Conservation (phyloP, 37 sponge, comb jelly and placozoan genomes). For the Hormiphora californensis region DNA sequence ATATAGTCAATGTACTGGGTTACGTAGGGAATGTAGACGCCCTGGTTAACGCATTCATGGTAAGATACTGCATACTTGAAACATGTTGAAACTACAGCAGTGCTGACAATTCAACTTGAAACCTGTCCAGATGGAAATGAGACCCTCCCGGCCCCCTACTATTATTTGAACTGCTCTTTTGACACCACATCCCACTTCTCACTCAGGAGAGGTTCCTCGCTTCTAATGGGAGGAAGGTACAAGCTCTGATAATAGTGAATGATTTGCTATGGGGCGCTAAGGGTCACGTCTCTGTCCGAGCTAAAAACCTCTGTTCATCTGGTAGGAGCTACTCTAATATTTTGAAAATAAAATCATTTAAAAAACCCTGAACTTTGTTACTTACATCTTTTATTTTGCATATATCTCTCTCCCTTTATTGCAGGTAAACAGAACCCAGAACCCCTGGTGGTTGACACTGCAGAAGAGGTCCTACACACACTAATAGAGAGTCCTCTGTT, state of each 20-base stretch:
- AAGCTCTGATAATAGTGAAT: constrained; percentile 9
- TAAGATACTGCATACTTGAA: background rate
- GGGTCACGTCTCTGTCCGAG: constrained; percentile 44
- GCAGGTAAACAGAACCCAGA: constrained; percentile 3
- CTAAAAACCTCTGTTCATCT: constrained; percentile 22
- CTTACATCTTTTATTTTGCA: too few relatives aligned
- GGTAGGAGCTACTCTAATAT: too few relatives aligned
- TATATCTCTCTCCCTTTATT: background rate
- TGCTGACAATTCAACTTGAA: too few relatives aligned
- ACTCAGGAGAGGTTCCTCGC: constrained; percentile 47
- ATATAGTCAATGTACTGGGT: constrained; percentile 44
- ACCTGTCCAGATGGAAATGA: too few relatives aligned
- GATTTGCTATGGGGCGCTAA: constrained; percentile 54
- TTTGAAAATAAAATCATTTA: too few relatives aligned
- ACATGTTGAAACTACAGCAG: too few relatives aligned
- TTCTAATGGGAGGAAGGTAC: background rate
- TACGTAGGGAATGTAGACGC: constrained; percentile 36
- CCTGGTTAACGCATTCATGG: constrained; percentile 44
- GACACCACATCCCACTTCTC: too few relatives aligned
- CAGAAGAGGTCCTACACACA: constrained; percentile 44
- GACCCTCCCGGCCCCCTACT: too few relatives aligned
- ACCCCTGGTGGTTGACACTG: constrained; percentile 40
- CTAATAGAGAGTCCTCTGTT: constrained; percentile 8
- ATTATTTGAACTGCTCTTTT: too few relatives aligned
- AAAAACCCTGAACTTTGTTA: too few relatives aligned